phyloP scores from a whole-genome alignment of 1,140 invertebrate species.

The Anadara kagoshimensis region DNA sequence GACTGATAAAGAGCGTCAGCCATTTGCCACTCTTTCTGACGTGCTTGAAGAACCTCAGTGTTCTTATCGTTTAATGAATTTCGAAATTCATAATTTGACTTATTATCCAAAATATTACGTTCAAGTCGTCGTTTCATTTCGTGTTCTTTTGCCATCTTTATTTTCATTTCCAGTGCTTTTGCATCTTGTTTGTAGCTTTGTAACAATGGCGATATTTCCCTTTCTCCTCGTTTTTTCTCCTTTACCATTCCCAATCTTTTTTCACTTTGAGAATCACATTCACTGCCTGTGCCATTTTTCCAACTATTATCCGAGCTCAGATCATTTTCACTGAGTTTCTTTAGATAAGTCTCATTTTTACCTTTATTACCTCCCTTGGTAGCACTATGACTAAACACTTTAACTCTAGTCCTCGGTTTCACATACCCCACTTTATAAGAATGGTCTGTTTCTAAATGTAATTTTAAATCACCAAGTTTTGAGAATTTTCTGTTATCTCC shows the following conservation, averaged over 20 bases:
- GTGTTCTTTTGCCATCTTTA: constrained; percentile 50
- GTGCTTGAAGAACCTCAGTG: constrained; percentile 45
- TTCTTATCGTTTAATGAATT: constrained; percentile 44
- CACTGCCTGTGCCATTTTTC: too few relatives aligned
- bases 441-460: constrained; percentile 62
- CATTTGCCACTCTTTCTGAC: constrained; percentile 46
- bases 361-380: constrained; percentile 4
- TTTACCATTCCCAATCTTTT: too few relatives aligned
- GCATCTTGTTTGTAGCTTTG: constrained; percentile 53
- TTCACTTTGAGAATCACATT: too few relatives aligned
- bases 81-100: constrained; percentile 13
- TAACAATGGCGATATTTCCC: constrained; percentile 43
- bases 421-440: constrained; percentile 49
- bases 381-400: constrained; percentile 21
- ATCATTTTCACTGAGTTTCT: not conserved
- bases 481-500: constrained; percentile 53
- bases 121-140: constrained; percentile 53
- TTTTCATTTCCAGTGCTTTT: constrained; percentile 49
- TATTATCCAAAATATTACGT: constrained; percentile 10
- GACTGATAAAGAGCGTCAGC: constrained; percentile 53
- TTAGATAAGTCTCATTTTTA: constrained; percentile 5
- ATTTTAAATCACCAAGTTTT: constrained; percentile 53
- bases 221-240: too few relatives aligned
- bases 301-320: too few relatives aligned
- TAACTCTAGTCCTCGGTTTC: constrained; percentile 33